Conservation (phyloP, 2,888 invertebrate genomes). For the Nematopogon swammerdamellus region DNA sequence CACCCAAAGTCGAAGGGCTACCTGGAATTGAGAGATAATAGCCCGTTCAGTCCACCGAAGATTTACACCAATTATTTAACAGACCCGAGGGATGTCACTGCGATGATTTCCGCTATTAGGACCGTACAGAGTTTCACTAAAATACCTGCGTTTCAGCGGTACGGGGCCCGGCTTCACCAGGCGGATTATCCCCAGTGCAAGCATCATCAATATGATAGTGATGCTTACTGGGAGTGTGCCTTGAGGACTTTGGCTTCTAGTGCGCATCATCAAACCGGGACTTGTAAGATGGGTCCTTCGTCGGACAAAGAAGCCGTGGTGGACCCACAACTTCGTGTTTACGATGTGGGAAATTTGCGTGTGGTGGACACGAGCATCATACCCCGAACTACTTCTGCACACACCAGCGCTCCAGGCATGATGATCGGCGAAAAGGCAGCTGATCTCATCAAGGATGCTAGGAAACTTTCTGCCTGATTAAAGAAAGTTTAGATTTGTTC, state of each 20-base stretch:
- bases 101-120: conserved; percentile 59
- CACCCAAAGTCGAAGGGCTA: conserved; percentile 73
- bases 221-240: conserved; percentile 70
- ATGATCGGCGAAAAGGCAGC: conserved; percentile 75
- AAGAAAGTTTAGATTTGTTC: background rate
- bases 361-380: conserved; percentile 70
- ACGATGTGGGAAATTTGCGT: conserved; percentile 59
- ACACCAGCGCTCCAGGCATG: conserved; percentile 63
- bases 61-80: conserved; percentile 78
- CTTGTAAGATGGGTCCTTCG: conserved; percentile 69
- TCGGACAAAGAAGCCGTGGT: conserved; percentile 63
- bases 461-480: conserved; percentile 30
- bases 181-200: conserved; percentile 53
- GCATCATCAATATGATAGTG: conserved; percentile 44
- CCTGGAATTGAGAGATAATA: conserved; percentile 65
- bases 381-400: conserved; percentile 60
- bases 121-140: conserved; percentile 55
- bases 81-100: conserved; percentile 60
- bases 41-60: conserved; percentile 72
- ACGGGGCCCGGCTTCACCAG: conserved; percentile 50
- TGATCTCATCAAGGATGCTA: conserved; percentile 61
- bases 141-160: conserved; percentile 57
- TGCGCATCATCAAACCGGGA: conserved; percentile 61
- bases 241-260: conserved; percentile 53
- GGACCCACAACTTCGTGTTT: conserved; percentile 60